A percentile compares a stretch with the other conserved stretches of the same genome.
Evolutionary conservation across 2,113 vertebrate species (phyloP).

Genomic region (Xenopus borealis): DNA sequence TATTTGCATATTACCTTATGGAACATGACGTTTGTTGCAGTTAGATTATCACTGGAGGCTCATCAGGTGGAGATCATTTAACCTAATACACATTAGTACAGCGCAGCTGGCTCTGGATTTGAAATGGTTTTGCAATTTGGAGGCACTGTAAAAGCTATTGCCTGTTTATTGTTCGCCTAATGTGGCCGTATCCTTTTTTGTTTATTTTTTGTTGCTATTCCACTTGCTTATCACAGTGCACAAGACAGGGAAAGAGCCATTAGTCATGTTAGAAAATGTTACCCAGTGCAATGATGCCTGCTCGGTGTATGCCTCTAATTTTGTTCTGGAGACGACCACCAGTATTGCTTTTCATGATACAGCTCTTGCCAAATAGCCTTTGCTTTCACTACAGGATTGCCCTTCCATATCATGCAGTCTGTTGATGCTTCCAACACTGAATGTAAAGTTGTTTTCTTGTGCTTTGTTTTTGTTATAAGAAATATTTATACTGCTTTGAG

Average conservation of each 20-base stretch:
- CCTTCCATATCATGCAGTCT: background rate
- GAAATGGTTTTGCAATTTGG: constrained; percentile 18
- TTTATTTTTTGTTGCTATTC: constrained; percentile 26
- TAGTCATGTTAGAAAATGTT: constrained; percentile 14
- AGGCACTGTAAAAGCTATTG: constrained; percentile 16
- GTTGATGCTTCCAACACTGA: no score
- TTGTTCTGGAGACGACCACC: background rate
- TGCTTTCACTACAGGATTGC: constrained; percentile 23
- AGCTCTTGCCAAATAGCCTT: background rate
- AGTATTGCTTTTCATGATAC: background rate
- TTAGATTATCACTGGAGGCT: constrained; percentile 22
- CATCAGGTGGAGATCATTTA: constrained; percentile 31
- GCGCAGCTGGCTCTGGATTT: constrained; percentile 28
- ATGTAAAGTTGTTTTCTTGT: no score
- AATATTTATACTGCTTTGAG: background rate
- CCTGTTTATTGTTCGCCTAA: constrained; percentile 30
- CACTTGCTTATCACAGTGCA: constrained; percentile 18
- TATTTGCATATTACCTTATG: constrained; percentile 39
- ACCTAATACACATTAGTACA: constrained; percentile 37
- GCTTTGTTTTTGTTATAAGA: background rate
- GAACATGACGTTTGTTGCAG: constrained; percentile 36
- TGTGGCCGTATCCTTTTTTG: constrained; percentile 20
- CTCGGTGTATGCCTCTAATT: background rate
- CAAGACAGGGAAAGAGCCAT: constrained; percentile 11
- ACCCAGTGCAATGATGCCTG: background rate